These are phyloP conservation scores for Epinephelus awoara DNA, from an alignment of 2,797 vertebrate genomes.

Conservation along the genomic window DNA sequence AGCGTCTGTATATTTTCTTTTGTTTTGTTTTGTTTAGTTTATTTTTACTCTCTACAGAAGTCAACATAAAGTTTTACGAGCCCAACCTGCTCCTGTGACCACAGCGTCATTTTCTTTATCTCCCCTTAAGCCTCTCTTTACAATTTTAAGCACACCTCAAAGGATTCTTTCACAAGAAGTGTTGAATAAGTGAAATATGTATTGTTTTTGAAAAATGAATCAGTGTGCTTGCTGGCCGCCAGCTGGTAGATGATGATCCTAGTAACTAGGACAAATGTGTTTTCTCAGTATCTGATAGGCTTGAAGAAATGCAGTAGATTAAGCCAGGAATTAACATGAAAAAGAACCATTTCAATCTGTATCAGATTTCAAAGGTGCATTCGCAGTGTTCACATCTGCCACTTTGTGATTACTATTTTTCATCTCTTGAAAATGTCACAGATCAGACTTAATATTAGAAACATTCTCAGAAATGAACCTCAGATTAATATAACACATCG, in stretches of 20 bases:
- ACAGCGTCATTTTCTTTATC: constrained; percentile 40
- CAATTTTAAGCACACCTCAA: constrained; percentile 35
- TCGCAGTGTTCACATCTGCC: constrained; percentile 52
- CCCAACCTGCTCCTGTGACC: constrained; percentile 29
- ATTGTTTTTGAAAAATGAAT: constrained; percentile 36
- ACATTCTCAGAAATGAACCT: constrained; percentile 36
- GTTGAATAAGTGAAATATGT: constrained; percentile 30
- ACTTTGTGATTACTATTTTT: constrained; percentile 25
- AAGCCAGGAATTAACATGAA: constrained; percentile 31
- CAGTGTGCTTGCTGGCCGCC: constrained; percentile 5
- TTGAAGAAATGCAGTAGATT: constrained; percentile 36
- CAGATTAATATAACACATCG: constrained; percentile 39
- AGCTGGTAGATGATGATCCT: constrained; percentile 44
- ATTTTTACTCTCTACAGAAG: constrained; percentile 41
- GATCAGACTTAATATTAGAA: constrained; percentile 39
- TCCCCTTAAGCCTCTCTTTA: constrained; percentile 37
- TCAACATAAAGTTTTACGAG: constrained; percentile 30
- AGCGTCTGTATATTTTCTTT: constrained; percentile 20
- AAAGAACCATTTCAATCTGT: constrained; percentile 23
- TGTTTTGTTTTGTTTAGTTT: constrained; percentile 35
- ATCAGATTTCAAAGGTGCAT: constrained; percentile 35
- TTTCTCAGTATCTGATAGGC: constrained; percentile 32
- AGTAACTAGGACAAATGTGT: constrained; percentile 42
- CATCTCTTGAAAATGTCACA: constrained; percentile 48
- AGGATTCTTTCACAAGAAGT: constrained; percentile 39